These are phyloP conservation scores for Drosophila kanekoi DNA, from an alignment of 2,888 invertebrate species.

Conservation along the genomic window DNA sequence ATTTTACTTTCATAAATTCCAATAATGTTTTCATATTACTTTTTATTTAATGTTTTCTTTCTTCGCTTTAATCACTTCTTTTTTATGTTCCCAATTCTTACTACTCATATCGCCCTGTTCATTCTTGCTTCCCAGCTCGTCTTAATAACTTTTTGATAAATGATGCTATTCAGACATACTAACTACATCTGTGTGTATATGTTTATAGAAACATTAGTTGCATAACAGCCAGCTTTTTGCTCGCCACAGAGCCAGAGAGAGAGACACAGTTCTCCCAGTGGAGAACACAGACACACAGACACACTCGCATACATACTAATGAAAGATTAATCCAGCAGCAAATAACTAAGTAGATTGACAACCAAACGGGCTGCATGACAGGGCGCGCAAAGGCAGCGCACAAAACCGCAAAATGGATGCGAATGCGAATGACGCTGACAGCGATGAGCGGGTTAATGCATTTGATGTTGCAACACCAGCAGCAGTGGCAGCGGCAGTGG, in stretches of 20 bases:
- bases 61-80: neutral
- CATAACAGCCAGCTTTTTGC: conserved; percentile 2
- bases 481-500: conserved; percentile 14
- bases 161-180: neutral
- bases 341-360: conserved; percentile 61
- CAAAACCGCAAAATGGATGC: conserved; percentile 54
- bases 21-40: too few species aligned
- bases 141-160: conserved; percentile 18
- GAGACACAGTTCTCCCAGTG: neutral
- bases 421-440: conserved; percentile 73
- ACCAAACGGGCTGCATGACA: conserved; percentile 39
- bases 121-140: conserved; percentile 1
- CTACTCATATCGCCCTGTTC: too few species aligned
- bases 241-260: neutral
- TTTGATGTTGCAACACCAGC: conserved; percentile 63
- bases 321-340: conserved; percentile 49
- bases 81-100: neutral
- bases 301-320: conserved; percentile 17
- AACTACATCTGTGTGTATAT: neutral
- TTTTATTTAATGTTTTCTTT: neutral
- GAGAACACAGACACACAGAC: neutral
- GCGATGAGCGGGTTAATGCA: conserved; percentile 77
- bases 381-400: conserved; percentile 21
- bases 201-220: conserved; percentile 9
- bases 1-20: too few species aligned